Conservation (phyloP, 2,113 vertebrate species). For the Alaudala cheleensis region DNA sequence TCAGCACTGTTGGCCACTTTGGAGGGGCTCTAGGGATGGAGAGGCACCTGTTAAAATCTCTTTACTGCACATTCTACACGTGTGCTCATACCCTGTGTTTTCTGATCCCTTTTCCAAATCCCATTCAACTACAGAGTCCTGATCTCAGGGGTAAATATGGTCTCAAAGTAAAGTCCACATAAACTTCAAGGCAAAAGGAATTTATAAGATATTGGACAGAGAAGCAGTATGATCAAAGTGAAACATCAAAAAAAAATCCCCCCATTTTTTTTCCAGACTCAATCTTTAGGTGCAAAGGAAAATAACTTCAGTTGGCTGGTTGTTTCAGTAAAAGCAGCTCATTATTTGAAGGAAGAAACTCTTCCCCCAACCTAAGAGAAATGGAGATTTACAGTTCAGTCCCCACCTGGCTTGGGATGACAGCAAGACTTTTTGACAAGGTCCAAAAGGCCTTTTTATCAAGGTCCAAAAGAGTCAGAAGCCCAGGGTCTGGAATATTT, state of each 20-base stretch:
- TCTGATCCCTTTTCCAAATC: not conserved
- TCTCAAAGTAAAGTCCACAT: not conserved
- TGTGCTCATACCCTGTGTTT: not conserved
- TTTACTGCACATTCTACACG: rapidly evolving
- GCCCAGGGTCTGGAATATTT: not conserved
- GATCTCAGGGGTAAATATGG: not conserved
- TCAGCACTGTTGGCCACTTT: not conserved
- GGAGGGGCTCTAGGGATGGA: not conserved
- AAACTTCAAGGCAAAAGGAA: not conserved
- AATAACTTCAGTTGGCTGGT: not conserved
- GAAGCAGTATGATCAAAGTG: not conserved
- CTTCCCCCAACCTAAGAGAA: not conserved
- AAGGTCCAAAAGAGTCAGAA: not conserved
- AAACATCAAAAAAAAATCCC: not conserved
- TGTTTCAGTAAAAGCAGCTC: not conserved
- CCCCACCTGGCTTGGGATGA: not conserved
- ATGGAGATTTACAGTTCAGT: not conserved
- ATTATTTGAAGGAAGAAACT: not conserved
- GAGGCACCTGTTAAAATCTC: not conserved
- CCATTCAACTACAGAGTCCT: not conserved
- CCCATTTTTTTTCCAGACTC: not conserved
- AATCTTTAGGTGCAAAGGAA: not conserved
- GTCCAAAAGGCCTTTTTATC: too few species aligned
- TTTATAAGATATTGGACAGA: not conserved
- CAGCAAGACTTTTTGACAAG: not conserved